These are phyloP conservation scores for western clawed frog (Xenopus tropicalis) DNA, from an alignment of 2,113 vertebrate genomes.

Conservation along the genomic window UCB_Xtro_10.0 CM004448.2:42300501-42301000, in stretches of 20 bases:
- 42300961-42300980: too few relatives aligned
- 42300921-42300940: too few relatives aligned
- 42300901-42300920: too few relatives aligned
- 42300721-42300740: conserved; percentile 92
- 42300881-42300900: too few relatives aligned
- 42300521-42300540: too few relatives aligned
- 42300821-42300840: conserved; percentile 49
- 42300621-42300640: conserved; percentile 85
- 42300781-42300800: conserved; percentile 73
- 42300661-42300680: conserved; percentile 86
- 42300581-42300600: conserved; percentile 89
- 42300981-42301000: too few relatives aligned
- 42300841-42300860: too few relatives aligned
- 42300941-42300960: too few relatives aligned
- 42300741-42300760: conserved; percentile 77
- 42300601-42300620: conserved; percentile 72
- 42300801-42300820: conserved; percentile 70
- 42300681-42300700: conserved; percentile 88
- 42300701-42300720: conserved; percentile 81
- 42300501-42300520: too few relatives aligned
- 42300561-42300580: conserved; percentile 64
- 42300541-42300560: not conserved
- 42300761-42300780: conserved; percentile 78
- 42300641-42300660: conserved; percentile 90
- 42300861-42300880: too few relatives aligned